Evolutionary conservation across 2,113 vertebrate species (phyloP), one percentile per base, ranked within the genome.

Genomic region (Brienomyrus longianalis): DNA sequence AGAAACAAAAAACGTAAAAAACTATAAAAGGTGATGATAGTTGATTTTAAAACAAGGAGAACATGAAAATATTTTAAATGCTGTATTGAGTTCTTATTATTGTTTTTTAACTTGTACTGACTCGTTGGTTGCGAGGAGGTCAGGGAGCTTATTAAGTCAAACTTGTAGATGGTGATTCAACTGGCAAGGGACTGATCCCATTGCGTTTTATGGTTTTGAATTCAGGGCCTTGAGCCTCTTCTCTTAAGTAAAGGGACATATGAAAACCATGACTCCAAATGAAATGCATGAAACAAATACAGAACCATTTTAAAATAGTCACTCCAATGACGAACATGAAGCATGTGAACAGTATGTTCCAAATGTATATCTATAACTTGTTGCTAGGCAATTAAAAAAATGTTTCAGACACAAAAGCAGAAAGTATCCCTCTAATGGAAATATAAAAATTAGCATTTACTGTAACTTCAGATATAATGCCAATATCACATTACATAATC

Each of bases 131-230:
- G 83, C 48, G 90, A 85, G 88, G 91, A 92, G 91, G 91, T 90
- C 89, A 90, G 93, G 94, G 93, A 95, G 93, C 93, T 91, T 94
- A 94, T 95, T 94, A 94, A 91, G 90, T 90, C 88, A 93, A 70
- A 2, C 10, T 94, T 92, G 90, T 91, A 19, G 85, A 85, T 89
- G 31, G 91, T 93, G 93, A 91, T 54, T 83, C 88, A 90, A 92
- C 90, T 93, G 93, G 88, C 89, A 92, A 91, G 91, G 91, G 92
- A 90, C n/a, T 70, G 80, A 88, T 91, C 48, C 92, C 83, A 31
- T 45, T 52, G 80, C 89, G 15, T 89, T 90, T 83, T 92, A 56
- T 87, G 90, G n/a, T 83, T 88, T 31, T 83, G 92, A 92, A 90
- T 92, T 87, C 84, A 92, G 93, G 74, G 92, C 92, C 92, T 90